A percentile compares a stretch with the other conserved stretches of the same genome.
These are phyloP conservation scores for Phylloscopus collybita DNA, from an alignment of 2,797 vertebrate genomes.

Conservation along the genomic window DNA sequence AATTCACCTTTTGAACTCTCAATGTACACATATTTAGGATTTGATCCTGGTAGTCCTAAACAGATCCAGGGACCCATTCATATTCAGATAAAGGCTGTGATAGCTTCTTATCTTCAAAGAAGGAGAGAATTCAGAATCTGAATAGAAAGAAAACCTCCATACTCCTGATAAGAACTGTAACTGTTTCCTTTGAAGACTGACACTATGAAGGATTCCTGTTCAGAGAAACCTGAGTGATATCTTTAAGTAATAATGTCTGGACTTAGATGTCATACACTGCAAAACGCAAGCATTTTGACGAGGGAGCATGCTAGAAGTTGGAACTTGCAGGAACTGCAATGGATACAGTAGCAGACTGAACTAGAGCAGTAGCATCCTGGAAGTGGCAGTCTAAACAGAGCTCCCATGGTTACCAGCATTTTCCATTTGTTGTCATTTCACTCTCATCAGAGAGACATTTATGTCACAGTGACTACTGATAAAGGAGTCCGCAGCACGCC, in stretches of 20 bases:
- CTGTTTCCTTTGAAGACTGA: constrained; percentile 49
- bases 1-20: constrained; percentile 42
- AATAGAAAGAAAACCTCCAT: not conserved
- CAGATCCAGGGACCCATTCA: not conserved
- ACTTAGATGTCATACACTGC: not conserved
- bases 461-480: not conserved
- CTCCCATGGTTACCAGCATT: constrained; percentile 31
- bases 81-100: constrained; percentile 43
- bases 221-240: not conserved
- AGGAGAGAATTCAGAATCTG: constrained; percentile 35
- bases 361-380: constrained; percentile 1
- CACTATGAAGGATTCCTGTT: constrained; percentile 17
- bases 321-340: not conserved
- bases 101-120: constrained; percentile 56
- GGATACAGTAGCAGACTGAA: not conserved
- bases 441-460: constrained; percentile 12
- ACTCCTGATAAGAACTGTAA: constrained; percentile 41
- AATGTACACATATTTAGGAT: not conserved
- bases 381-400: constrained; percentile 45
- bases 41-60: constrained; percentile 11
- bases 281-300: not conserved
- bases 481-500: not conserved
- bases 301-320: not conserved
- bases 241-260: not conserved
- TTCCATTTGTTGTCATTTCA: constrained; percentile 40